These are phyloP conservation scores for Vanessa tameamea DNA, from an alignment of 1,140 invertebrate species.

Conservation along the genomic window DNA sequence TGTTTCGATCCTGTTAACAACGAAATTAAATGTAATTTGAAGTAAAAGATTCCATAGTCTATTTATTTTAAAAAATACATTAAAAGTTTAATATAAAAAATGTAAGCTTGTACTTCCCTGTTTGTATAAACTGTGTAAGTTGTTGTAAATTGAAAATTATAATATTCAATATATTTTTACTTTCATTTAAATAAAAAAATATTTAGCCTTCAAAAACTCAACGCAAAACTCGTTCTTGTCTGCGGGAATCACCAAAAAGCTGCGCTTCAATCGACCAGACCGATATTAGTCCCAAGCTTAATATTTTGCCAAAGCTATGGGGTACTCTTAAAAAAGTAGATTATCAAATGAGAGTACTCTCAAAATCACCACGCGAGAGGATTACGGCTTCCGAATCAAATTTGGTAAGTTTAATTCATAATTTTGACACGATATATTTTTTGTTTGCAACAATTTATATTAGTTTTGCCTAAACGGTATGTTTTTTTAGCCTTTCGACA, in stretches of 20 bases:
- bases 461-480: too few species aligned
- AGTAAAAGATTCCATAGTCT: too few species aligned
- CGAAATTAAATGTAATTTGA: too few species aligned
- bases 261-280: constrained; percentile 32
- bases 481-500: constrained; percentile 29
- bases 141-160: not conserved
- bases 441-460: not conserved
- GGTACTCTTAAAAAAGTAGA: constrained; percentile 33
- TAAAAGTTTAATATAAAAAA: too few species aligned
- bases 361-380: constrained; percentile 27
- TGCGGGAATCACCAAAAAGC: constrained; percentile 26
- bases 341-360: not conserved
- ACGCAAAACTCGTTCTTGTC: constrained; percentile 23
- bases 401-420: constrained; percentile 30
- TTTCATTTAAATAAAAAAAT: not conserved
- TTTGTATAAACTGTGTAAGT: too few species aligned
- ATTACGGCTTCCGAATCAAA: constrained; percentile 36
- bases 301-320: constrained; percentile 38
- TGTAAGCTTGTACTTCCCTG: too few species aligned
- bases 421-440: not conserved
- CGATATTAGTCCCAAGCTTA: constrained; percentile 29
- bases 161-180: not conserved
- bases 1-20: not conserved
- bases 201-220: constrained; percentile 28
- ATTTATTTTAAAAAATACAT: not conserved